A percentile compares a stretch with the other conserved stretches of the same genome.
Evolutionary conservation across 2,113 vertebrate genomes (phyloP).

Genomic region (Aleadryas rufinucha): DNA sequence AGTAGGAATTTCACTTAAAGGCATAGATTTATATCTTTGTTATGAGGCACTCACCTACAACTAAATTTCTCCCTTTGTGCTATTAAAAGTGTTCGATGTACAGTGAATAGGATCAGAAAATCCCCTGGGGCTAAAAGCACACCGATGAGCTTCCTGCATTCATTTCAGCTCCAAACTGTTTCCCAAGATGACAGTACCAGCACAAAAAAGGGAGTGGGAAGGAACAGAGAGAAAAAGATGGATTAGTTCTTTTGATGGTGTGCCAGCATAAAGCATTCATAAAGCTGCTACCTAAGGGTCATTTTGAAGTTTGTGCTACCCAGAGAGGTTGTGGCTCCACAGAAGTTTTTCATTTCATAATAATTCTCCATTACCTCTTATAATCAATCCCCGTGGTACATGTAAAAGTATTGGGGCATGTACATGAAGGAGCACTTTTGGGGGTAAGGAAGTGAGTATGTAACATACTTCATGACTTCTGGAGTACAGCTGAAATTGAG

Average conservation of each 20-base stretch:
- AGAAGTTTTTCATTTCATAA: background rate
- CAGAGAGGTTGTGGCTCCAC: background rate
- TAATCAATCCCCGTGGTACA: background rate
- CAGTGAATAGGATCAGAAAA: background rate
- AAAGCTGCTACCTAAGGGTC: background rate
- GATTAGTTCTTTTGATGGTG: background rate
- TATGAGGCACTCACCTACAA: background rate
- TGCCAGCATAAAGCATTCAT: background rate
- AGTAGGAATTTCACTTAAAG: background rate
- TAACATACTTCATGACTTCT: background rate
- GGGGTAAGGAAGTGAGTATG: background rate
- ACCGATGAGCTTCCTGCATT: accelerated
- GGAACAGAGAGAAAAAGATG: background rate
- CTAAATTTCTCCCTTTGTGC: background rate
- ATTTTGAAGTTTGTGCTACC: background rate
- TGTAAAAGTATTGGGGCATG: background rate
- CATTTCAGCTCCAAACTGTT: background rate
- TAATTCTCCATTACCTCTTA: background rate
- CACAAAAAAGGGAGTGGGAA: background rate
- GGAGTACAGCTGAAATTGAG: background rate
- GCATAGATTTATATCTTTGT: background rate
- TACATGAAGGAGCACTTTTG: background rate
- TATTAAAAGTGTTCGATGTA: background rate
- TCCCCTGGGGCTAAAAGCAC: background rate
- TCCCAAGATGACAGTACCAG: background rate